Evolutionary conservation across 1,140 invertebrate species (phyloP), one percentile per base, ranked within the genome.

Genomic region (Aphelinus atriplicis): DNA sequence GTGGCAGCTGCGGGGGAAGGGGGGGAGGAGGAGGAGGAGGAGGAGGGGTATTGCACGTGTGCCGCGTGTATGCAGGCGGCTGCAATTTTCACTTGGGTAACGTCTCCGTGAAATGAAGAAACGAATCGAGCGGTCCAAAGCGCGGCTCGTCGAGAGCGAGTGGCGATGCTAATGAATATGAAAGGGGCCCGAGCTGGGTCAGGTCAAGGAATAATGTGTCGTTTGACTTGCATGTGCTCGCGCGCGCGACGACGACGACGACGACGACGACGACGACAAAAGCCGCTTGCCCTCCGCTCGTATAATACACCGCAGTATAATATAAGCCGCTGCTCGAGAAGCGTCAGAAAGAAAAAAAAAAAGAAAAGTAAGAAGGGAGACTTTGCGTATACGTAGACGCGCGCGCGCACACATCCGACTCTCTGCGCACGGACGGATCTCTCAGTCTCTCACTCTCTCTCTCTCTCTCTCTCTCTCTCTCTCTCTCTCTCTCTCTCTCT

Each of bases 181-280:
- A 86, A 85, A 86, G 81, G 48, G 42, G 48, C 10, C 80, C 84
- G 80, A 80, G 80, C 86, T 88, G 81, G 86, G 84, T 86, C 86
- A 86, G 86, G 84, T 88, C 85, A 87, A 87, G 85, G 84, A 85
- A 87, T 87, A 87, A 88, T 88, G 81, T 75, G 76, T 84, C 81
- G 82, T 86, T 87, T 87, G 84, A 86, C 84, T 88, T 88, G 82
- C 84, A 87, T 84, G 79, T 73, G 65, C 70, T 73, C n/a, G 9
- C 26, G 61, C 26, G 3, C 51, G 64, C 26, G 10, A 48, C 5
- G 62, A 26, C 26, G 26, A 26, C 26, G 26, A 48, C 5, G 62
- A 26, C 26, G 26, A 26, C 26, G 26, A 26, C 26, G 26, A 26
- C 26, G 26, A 26, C 73, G 81, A 85, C 82, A 83, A 85, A 85